Base-by-base conservation (phyloP, 2,113 vertebrate species). In the Aix galericulata region DNA sequence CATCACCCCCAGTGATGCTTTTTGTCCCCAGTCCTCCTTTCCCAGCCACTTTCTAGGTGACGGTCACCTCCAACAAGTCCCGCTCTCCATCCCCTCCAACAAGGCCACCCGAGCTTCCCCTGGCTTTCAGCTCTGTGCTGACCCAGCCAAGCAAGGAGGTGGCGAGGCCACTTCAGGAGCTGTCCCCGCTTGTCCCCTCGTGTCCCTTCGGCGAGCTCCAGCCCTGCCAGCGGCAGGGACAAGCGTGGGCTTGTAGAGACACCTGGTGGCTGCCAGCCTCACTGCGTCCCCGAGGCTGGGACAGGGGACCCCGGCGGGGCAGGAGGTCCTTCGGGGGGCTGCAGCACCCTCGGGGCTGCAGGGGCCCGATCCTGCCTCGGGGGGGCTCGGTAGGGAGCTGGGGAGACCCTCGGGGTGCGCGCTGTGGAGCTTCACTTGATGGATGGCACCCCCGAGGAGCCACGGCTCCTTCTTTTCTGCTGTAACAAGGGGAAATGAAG, bases 211-310 rank as follows among this genome's bases (percentile, higher is more conserved):
- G 32, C 21, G 29, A 1, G n/a, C 23, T 13, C 48, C 13, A n/a
- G 6, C 5, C 26, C 32, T 26, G 55, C 10, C 60, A 2, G 44
- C 34, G 31, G 73, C 31, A 69, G 52, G 63, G 71, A 63, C 11
- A 87, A 62, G 60, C n/a, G 72, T 29, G 63, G 79, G 78, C 76
- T 91, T 96, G 91, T 77, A 75, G 93, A 95, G 94, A 64, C 97
- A 91, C 71, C 96, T 97, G 93, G 92, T 69, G 97, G 96, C 88
- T 25, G 59, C 68, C 50, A 13, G 76, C 31, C 48, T 26, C 58
- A 73, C 82, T 86, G 84, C 93, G 63, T 56, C 26, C 53, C 31
- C 67, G 36, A 7, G 17, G 17, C 62, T 23, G 11, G 15, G 17
- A 26, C 36, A n/a, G 40, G 17, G 82, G 34, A 48, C 26, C 58